Evolutionary conservation across 2,888 invertebrate genomes (phyloP).

Genomic region (Theretra japonica): DNA sequence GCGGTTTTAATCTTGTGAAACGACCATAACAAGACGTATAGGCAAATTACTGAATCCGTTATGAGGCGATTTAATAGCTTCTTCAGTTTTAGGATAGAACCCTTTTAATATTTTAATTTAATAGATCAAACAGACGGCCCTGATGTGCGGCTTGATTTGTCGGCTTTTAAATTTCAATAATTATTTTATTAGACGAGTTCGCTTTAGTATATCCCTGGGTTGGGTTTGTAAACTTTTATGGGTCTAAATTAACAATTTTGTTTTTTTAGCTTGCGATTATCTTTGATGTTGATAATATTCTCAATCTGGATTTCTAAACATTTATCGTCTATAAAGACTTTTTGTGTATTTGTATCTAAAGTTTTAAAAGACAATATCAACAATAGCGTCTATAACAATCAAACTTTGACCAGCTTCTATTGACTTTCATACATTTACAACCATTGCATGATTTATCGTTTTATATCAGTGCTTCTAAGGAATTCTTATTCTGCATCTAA

Average conservation of each 20-base stretch:
- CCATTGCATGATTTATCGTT: constrained; percentile 15
- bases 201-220: not conserved
- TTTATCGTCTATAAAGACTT: too few species aligned
- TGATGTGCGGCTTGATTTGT: constrained; percentile 5
- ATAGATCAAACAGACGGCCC: constrained; percentile 54
- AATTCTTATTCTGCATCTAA: not conserved
- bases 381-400: not conserved
- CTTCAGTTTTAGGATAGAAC: constrained; percentile 68
- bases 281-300: not conserved
- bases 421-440: not conserved
- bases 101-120: constrained; percentile 71
- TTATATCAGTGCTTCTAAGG: not conserved
- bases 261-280: not conserved
- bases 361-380: not conserved
- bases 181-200: constrained; percentile 14
- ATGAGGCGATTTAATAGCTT: constrained; percentile 77
- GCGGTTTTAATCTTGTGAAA: constrained; percentile 80
- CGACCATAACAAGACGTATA: constrained; percentile 83
- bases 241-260: not conserved
- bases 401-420: not conserved
- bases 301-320: not conserved
- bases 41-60: constrained; percentile 81
- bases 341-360: too few species aligned
- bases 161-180: constrained; percentile 25
- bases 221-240: constrained; percentile 17